phyloP scores from a whole-genome alignment of 2,113 vertebrate genomes.

The Mola mola region DNA sequence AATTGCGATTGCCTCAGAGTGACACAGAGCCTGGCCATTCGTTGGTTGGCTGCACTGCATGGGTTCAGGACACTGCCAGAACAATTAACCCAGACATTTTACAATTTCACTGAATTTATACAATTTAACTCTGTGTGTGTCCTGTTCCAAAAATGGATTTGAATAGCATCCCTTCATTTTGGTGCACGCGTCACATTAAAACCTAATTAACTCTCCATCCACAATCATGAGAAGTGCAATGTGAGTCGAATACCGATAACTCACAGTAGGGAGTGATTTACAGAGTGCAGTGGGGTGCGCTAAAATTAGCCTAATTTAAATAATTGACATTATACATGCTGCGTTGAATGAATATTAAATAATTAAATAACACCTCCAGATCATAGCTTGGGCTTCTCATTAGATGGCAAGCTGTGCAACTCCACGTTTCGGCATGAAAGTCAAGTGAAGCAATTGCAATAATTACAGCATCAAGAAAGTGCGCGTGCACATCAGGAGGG shows the following conservation, averaged over 20 bases:
- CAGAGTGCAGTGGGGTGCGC: constrained; percentile 21
- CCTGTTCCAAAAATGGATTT: constrained; percentile 30
- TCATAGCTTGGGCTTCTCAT: constrained; percentile 74
- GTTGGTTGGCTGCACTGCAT: not conserved
- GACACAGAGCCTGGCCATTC: not conserved
- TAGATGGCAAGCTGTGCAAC: constrained; percentile 75
- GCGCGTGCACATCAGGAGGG: constrained; percentile 25
- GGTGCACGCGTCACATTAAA: constrained; percentile 51
- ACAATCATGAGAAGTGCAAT: constrained; percentile 36
- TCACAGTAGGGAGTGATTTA: constrained; percentile 41
- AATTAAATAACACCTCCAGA: constrained; percentile 72
- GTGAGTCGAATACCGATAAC: constrained; percentile 55
- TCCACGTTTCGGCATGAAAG: constrained; percentile 69
- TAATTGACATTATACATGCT: constrained; percentile 80
- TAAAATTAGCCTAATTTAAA: constrained; percentile 76
- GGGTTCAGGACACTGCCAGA: constrained; percentile 7
- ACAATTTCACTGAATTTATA: constrained; percentile 6
- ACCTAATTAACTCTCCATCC: constrained; percentile 65
- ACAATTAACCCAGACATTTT: constrained; percentile 10
- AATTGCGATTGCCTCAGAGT: constrained; percentile 7
- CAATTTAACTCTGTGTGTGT: constrained; percentile 13
- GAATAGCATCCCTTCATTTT: constrained; percentile 38
- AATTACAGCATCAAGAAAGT: constrained; percentile 69
- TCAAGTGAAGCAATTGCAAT: constrained; percentile 76
- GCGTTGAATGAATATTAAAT: constrained; percentile 76